phyloP scores from a whole-genome alignment of 2,797 vertebrate genomes.

The Mionectes olivaceus region DNA sequence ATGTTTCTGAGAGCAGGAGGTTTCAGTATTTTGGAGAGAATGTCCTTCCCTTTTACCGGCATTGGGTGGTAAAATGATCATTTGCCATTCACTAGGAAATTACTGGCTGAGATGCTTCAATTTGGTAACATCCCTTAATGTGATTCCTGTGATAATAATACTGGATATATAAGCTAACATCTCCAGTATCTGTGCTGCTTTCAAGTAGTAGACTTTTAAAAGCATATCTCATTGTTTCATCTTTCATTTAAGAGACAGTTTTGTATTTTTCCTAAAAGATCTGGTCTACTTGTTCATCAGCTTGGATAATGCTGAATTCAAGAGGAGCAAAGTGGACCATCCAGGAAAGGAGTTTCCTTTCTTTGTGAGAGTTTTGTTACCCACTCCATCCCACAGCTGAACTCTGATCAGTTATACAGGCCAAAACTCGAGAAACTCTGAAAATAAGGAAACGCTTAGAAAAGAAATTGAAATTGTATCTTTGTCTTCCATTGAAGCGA shows the following conservation, averaged over 20 bases:
- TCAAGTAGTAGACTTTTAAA: neutral
- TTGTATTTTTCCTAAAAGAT: slow-evolving; percentile 1
- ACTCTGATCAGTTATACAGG: neutral
- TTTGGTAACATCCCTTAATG: neutral
- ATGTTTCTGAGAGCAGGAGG: neutral
- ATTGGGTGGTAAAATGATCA: neutral
- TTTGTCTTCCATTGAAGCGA: neutral
- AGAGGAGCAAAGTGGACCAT: neutral
- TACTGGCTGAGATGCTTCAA: neutral
- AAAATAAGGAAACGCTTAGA: slow-evolving; percentile 11
- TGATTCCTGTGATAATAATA: neutral
- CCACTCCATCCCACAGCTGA: neutral
- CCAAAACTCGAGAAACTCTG: slow-evolving; percentile 1
- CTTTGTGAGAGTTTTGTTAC: neutral
- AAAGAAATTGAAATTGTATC: neutral
- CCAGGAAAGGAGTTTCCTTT: slow-evolving; percentile 17
- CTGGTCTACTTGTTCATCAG: neutral
- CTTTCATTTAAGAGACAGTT: neutral
- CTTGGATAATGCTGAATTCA: neutral
- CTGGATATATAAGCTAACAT: neutral
- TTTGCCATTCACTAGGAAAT: neutral
- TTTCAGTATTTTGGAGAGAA: neutral
- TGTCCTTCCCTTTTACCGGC: neutral
- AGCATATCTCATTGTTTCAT: neutral
- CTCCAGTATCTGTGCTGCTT: neutral